Evolutionary conservation across 1,140 invertebrate genomes (phyloP).

Genomic region (Proctacanthus coquilletti): DNA sequence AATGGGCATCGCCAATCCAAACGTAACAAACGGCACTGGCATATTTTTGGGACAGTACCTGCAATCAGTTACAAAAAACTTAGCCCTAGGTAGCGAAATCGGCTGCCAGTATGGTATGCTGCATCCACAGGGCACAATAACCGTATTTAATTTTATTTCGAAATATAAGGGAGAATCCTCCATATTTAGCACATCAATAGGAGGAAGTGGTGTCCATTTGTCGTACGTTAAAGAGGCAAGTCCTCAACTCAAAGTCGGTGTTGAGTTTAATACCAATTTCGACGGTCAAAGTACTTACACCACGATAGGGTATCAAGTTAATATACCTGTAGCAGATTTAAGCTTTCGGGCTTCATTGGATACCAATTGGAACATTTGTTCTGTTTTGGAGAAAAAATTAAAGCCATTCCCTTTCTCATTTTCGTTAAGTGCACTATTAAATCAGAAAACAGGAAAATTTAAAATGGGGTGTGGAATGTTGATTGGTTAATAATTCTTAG

Average conservation of each 20-base stretch:
- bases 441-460: constrained; percentile 59
- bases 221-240: constrained; percentile 72
- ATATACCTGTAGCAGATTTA: constrained; percentile 71
- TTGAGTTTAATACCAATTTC: constrained; percentile 52
- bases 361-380: constrained; percentile 70
- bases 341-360: constrained; percentile 52
- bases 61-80: constrained; percentile 45
- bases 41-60: constrained; percentile 63
- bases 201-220: constrained; percentile 47
- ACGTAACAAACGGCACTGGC: constrained; percentile 55
- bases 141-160: constrained; percentile 52
- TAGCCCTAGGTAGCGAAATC: constrained; percentile 66
- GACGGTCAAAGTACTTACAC: constrained; percentile 58
- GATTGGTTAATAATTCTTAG: constrained; percentile 54
- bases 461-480: constrained; percentile 52
- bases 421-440: constrained; percentile 60
- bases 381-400: constrained; percentile 68
- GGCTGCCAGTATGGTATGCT: constrained; percentile 59
- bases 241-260: constrained; percentile 52
- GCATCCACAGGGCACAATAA: constrained; percentile 56
- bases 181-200: constrained; percentile 39
- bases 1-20: constrained; percentile 58
- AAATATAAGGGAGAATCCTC: not conserved
- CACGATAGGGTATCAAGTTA: constrained; percentile 73
- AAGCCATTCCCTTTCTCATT: constrained; percentile 69